These are phyloP conservation scores for Lepus oiostolus DNA, from an alignment of 2,797 vertebrate species.

Conservation along the genomic window DNA sequence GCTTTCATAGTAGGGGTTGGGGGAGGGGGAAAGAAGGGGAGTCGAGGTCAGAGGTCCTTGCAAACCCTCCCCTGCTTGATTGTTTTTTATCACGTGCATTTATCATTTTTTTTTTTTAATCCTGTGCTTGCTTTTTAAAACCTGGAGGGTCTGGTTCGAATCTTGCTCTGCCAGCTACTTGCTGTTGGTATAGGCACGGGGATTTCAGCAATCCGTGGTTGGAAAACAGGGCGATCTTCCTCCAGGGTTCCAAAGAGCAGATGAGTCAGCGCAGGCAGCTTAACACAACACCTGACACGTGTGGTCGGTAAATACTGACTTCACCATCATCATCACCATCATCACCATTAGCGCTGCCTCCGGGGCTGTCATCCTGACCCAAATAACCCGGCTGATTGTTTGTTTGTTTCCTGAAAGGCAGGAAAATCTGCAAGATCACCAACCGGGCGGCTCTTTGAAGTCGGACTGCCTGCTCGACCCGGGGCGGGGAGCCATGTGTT, in stretches of 20 bases:
- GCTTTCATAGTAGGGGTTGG: fast-evolving
- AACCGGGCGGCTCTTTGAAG: constrained; percentile 78
- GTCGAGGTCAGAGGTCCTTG: neutral
- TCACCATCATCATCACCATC: neutral
- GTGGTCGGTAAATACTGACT: neutral
- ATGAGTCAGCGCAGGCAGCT: fast-evolving
- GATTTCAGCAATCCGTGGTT: neutral
- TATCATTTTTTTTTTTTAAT: neutral
- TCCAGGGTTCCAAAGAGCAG: neutral
- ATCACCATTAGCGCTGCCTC: neutral
- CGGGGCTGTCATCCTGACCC: neutral
- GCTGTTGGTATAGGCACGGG: fast-evolving
- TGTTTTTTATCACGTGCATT: neutral
- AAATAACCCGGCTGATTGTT: constrained; percentile 51
- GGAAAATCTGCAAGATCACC: constrained; percentile 60
- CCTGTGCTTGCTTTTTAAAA: neutral
- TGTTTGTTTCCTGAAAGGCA: constrained; percentile 78
- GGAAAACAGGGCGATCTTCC: neutral
- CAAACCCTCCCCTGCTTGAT: neutral
- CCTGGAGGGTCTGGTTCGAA: neutral
- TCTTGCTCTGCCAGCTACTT: neutral
- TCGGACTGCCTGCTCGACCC: neutral
- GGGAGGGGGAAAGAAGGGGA: fast-evolving
- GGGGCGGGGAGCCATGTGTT: constrained; percentile 72
- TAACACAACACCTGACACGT: neutral